Conservation (phyloP, 1,140 invertebrate genomes). For the Epicauta chinensis region DNA sequence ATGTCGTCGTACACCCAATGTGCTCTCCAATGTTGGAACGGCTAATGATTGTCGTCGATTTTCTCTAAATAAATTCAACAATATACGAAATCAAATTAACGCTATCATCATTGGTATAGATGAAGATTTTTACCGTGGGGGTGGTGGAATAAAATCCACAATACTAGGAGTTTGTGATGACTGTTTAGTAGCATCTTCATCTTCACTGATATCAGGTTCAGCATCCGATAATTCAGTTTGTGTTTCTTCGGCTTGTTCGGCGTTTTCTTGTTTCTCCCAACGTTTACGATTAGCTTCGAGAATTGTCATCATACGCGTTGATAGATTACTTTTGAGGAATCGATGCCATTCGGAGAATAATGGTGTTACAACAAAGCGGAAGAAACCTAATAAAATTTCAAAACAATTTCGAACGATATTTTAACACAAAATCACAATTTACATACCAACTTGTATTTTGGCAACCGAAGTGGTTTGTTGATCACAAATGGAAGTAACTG, state of each 20-base stretch:
- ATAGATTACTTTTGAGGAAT: constrained; percentile 68
- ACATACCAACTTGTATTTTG: constrained; percentile 77
- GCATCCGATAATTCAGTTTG: constrained; percentile 55
- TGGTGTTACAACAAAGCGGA: constrained; percentile 76
- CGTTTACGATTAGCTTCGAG: constrained; percentile 61
- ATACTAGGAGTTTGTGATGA: constrained; percentile 34
- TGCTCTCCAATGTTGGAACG: constrained; percentile 36
- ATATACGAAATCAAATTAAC: constrained; percentile 8
- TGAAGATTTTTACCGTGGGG: constrained; percentile 11
- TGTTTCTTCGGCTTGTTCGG: constrained; percentile 54
- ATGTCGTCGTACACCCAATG: constrained; percentile 46
- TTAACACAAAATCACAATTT: too few relatives aligned
- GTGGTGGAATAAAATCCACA: constrained; percentile 34
- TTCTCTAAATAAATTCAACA: constrained; percentile 35
- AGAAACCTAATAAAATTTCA: constrained; percentile 61
- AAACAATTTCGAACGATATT: too few relatives aligned
- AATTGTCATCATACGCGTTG: constrained; percentile 65
- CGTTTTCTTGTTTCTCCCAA: constrained; percentile 60
- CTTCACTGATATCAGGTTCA: constrained; percentile 46
- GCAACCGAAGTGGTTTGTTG: constrained; percentile 72
- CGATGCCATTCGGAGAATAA: constrained; percentile 79
- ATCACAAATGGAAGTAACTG: constrained; percentile 80
- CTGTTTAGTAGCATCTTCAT: constrained; percentile 40
- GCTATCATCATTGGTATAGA: neutral
- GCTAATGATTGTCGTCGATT: constrained; percentile 42